These are phyloP conservation scores for Pygoscelis antarcticus DNA, from an alignment of 2,113 vertebrate genomes.

Conservation along the genomic window DNA sequence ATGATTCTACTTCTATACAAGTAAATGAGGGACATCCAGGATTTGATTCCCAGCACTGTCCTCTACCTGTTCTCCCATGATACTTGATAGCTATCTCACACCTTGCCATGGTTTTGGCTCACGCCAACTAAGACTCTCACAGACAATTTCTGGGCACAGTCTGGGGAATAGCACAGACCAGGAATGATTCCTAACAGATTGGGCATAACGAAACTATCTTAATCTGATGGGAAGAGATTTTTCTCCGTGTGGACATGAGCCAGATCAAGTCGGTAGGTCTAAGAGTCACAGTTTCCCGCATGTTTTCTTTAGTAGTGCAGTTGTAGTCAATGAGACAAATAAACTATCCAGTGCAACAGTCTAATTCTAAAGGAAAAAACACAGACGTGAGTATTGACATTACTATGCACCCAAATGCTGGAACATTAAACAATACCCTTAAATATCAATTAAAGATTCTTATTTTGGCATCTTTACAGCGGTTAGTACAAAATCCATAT, in stretches of 20 bases:
- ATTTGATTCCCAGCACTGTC: neutral
- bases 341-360: neutral
- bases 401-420: neutral
- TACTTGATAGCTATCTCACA: neutral
- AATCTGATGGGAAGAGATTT: neutral
- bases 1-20: neutral
- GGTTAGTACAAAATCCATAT: neutral
- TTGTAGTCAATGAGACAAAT: neutral
- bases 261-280: neutral
- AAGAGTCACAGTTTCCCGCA: neutral
- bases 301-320: neutral
- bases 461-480: neutral
- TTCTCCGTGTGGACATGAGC: neutral
- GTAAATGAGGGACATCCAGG: neutral
- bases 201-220: neutral
- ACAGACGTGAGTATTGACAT: neutral
- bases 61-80: neutral
- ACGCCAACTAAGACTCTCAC: neutral
- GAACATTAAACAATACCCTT: neutral
- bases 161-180: neutral
- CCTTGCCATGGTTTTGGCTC: neutral
- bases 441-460: neutral
- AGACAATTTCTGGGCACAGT: neutral
- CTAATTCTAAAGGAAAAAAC: neutral
- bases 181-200: neutral